Evolutionary conservation across 2,797 vertebrate genomes (phyloP), one percentile per base, ranked within the genome.

Genomic region (Pelodytes ibericus): DNA sequence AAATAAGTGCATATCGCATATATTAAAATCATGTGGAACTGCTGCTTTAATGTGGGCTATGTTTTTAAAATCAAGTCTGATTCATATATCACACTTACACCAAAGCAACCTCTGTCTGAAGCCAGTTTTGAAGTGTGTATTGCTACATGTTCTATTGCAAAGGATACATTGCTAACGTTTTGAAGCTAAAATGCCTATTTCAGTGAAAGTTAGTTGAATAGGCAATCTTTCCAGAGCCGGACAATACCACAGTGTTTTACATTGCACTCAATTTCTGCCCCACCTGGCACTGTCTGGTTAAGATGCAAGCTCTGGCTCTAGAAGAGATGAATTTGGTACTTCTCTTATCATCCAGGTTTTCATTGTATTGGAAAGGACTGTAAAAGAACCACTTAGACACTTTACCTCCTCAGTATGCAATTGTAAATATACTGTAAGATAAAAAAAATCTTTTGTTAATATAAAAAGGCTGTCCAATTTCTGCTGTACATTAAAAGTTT

Each of bases 391-490:
- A 93, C 91, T 92, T 92, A 93, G 91, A 91, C 91, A 93, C 91
- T 93, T 93, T 93, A 93, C 91, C 91, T 93, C 90, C 90, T 92
- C 91, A 89, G 91, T 93, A 92, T 93, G 91, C 91, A 93, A 93
- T 80, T 93, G 91, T 93, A 93, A 90, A 93, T 93, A 92, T 11
- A 20, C 81, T 92, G 91, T 93, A 92, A 90, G 80, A 93, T 93
- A 93, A 88, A 84, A 86, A 84, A 86, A 91, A 88, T 87, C 89
- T 90, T 91, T 87, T 90, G 91, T 91, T 91, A 92, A 92, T 92
- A 91, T 90, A 92, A 85, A 92, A 60, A 91, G 84, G 91, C 90
- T 91, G 90, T 91, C 84, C 87, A 75, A 79, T 91, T 92, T 92
- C 90, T 91, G 90, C 91, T 93, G 91, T 91, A 92, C 86, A 91